Percentiles rank a stretch among this genome's conserved stretches.
phyloP scores from a whole-genome alignment of 2,888 invertebrate species.

The Spisula solida region DNA sequence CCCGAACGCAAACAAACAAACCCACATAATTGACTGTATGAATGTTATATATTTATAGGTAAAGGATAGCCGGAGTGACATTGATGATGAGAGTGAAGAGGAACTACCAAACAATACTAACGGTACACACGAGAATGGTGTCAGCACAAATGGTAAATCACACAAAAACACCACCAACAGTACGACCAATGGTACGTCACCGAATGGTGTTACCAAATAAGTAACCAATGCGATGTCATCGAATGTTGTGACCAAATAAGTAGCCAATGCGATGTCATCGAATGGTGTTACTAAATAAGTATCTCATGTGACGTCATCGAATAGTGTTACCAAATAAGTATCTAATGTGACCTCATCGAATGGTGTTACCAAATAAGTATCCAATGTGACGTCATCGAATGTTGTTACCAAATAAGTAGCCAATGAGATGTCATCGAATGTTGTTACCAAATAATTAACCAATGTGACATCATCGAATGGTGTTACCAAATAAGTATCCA shows the following conservation, averaged over 20 bases:
- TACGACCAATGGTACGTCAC: neutral
- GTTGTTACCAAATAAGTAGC: too few species aligned
- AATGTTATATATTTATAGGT: constrained; percentile 7
- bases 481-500: neutral
- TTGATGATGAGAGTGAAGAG: constrained; percentile 20
- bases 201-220: neutral
- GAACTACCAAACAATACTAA: neutral
- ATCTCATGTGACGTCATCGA: neutral
- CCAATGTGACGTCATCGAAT: too few species aligned
- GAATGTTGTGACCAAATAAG: neutral
- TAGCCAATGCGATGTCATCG: too few species aligned
- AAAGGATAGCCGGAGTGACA: constrained; percentile 27
- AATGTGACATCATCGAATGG: neutral
- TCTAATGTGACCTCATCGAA: neutral
- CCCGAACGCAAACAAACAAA: too few species aligned
- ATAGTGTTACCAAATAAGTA: neutral
- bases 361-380: neutral
- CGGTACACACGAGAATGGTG: neutral
- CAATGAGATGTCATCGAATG: neutral
- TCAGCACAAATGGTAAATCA: neutral
- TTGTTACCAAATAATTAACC: neutral
- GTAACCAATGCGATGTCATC: neutral
- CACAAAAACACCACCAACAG: neutral
- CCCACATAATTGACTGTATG: too few species aligned
- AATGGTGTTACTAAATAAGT: neutral